Conservation (phyloP, 92 coral and sea anemone genomes). For the Parazoanthus atlanticus region DNA sequence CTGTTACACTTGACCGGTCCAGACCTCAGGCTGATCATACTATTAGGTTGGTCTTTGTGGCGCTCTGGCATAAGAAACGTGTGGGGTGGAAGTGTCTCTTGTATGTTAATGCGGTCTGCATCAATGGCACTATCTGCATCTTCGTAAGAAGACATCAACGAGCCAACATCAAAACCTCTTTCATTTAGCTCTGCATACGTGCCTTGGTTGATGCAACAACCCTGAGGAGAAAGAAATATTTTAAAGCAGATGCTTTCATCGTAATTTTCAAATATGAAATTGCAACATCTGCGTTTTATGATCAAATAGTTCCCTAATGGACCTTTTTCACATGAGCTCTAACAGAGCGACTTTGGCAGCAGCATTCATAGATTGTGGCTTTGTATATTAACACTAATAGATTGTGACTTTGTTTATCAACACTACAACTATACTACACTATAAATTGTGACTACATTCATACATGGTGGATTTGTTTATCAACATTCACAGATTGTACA, state of each 20-base stretch:
- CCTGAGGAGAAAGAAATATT: constrained; percentile 46
- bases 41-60: background rate
- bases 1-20: background rate
- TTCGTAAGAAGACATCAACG: constrained; percentile 64
- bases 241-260: background rate
- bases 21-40: constrained; percentile 18
- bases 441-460: too few species aligned
- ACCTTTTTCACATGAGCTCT: too few species aligned
- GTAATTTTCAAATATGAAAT: background rate
- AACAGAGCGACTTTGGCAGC: too few species aligned
- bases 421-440: too few species aligned
- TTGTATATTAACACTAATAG: too few species aligned
- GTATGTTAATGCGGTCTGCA: constrained; percentile 36
- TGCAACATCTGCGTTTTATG: too few species aligned
- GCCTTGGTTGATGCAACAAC: constrained; percentile 79
- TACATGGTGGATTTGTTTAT: too few species aligned
- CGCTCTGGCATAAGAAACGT: constrained; percentile 44
- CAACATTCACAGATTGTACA: background rate
- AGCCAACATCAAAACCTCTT: constrained; percentile 73
- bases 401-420: too few species aligned
- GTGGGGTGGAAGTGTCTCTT: constrained; percentile 25
- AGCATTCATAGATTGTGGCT: too few species aligned
- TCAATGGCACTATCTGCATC: constrained; percentile 52
- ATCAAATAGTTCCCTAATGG: too few species aligned
- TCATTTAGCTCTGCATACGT: constrained; percentile 56